Conservation (phyloP, 30 jellyfish, hydroid and myxozoan species). For the Morbakka virulenta region DNA sequence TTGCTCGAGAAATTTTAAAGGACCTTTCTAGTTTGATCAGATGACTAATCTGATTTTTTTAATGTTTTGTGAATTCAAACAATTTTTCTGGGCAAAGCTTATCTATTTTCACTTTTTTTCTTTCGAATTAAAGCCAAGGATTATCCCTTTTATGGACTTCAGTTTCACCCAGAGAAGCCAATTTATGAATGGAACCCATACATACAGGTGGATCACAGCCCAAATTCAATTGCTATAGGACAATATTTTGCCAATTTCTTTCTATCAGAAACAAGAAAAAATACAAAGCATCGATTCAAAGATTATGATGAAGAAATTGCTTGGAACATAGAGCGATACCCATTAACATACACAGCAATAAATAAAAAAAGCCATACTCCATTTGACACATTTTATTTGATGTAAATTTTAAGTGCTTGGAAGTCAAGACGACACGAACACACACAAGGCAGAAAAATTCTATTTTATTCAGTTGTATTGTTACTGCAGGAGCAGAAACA, state of each 20-base stretch:
- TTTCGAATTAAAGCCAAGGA: conserved; percentile 37
- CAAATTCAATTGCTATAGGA: conserved; percentile 61
- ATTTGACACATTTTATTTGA: conserved; percentile 58
- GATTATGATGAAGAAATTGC: conserved; percentile 30
- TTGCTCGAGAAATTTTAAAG: no score
- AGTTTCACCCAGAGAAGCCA: conserved; percentile 79
- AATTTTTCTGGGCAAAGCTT: no score
- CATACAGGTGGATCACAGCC: conserved; percentile 34
- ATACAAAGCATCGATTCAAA: conserved; percentile 36
- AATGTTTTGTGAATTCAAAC: no score
- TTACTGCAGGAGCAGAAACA: no score
- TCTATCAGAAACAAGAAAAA: conserved; percentile 52
- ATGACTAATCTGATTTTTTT: no score
- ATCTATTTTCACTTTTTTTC: no score
- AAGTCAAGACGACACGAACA: no score
- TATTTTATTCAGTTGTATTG: no score
- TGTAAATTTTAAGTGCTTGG: no score
- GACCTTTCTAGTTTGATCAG: no score
- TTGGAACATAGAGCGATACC: conserved; percentile 45
- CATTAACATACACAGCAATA: conserved; percentile 47
- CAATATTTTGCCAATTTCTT: conserved; percentile 72
- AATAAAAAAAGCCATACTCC: conserved; percentile 58
- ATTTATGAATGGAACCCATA: conserved; percentile 76
- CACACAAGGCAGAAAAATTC: no score
- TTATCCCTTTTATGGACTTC: conserved; percentile 68